These are phyloP conservation scores for Rutilus rutilus DNA, from an alignment of 2,113 vertebrate genomes.

Conservation along the genomic window DNA sequence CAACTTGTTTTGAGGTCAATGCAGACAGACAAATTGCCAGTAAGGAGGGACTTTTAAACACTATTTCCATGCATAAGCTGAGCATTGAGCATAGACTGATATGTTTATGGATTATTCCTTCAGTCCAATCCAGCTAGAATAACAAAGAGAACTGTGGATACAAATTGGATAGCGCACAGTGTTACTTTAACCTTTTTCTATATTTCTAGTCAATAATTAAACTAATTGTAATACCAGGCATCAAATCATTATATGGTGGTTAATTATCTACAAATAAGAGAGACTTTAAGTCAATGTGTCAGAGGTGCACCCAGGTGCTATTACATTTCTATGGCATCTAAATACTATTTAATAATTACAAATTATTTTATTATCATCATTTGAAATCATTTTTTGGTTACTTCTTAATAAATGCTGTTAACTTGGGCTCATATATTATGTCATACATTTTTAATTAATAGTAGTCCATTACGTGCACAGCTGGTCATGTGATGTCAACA, in stretches of 20 bases:
- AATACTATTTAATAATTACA: neutral
- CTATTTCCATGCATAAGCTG: neutral
- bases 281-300: neutral
- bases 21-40: neutral
- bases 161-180: neutral
- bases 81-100: neutral
- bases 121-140: neutral
- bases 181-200: neutral
- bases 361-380: neutral
- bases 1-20: neutral
- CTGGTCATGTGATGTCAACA: neutral
- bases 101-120: neutral
- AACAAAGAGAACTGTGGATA: neutral
- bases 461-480: neutral
- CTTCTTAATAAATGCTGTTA: neutral
- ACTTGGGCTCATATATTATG: neutral
- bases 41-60: neutral
- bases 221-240: neutral
- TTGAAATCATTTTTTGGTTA: neutral
- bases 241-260: neutral
- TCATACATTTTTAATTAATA: neutral
- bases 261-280: slow-evolving; percentile 1
- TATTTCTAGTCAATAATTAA: neutral
- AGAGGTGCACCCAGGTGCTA: neutral
- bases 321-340: slow-evolving; percentile 1